Conservation (phyloP, 2,113 vertebrate genomes). For the Coreoperca whiteheadi region DNA sequence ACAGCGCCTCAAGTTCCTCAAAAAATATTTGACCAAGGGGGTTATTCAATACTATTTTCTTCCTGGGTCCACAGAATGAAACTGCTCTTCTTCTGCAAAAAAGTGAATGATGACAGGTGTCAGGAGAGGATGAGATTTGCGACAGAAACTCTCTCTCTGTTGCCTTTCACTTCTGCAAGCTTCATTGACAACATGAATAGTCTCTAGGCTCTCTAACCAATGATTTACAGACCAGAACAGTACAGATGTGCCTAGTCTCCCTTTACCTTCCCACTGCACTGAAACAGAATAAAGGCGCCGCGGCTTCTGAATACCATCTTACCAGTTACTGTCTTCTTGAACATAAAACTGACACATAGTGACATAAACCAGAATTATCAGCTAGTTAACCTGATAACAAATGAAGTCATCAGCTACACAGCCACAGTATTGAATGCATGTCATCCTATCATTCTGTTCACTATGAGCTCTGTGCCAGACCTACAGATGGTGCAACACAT, state of each 20-base stretch:
- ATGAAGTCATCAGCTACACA: slow-evolving; percentile 1
- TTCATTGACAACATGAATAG: slow-evolving; percentile 78
- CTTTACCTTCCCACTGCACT: slow-evolving; percentile 48
- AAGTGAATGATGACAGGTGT: slow-evolving; percentile 84
- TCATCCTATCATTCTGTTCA: slow-evolving; percentile 6
- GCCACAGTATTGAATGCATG: slow-evolving; percentile 1
- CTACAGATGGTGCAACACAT: slow-evolving; percentile 52
- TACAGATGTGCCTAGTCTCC: slow-evolving; percentile 51
- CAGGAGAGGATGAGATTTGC: slow-evolving; percentile 77
- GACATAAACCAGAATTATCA: slow-evolving; percentile 9
- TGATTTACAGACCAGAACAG: slow-evolving; percentile 70
- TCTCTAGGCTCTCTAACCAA: slow-evolving; percentile 66
- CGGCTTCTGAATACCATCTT: slow-evolving; percentile 21
- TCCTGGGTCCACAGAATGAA: slow-evolving; percentile 77
- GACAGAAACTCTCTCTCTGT: slow-evolving; percentile 72
- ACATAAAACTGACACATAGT: slow-evolving; percentile 12
- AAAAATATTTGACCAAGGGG: slow-evolving; percentile 83
- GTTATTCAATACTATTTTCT: slow-evolving; percentile 86
- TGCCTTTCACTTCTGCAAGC: slow-evolving; percentile 73
- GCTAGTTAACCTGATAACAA: slow-evolving; percentile 6
- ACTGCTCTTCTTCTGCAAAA: slow-evolving; percentile 75
- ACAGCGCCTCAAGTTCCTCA: slow-evolving; percentile 79
- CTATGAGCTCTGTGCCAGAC: slow-evolving; percentile 31
- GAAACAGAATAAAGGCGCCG: slow-evolving; percentile 27
- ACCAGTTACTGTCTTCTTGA: background rate